phyloP scores from a whole-genome alignment of 1,140 invertebrate species.

The Coelopa frigida region DNA sequence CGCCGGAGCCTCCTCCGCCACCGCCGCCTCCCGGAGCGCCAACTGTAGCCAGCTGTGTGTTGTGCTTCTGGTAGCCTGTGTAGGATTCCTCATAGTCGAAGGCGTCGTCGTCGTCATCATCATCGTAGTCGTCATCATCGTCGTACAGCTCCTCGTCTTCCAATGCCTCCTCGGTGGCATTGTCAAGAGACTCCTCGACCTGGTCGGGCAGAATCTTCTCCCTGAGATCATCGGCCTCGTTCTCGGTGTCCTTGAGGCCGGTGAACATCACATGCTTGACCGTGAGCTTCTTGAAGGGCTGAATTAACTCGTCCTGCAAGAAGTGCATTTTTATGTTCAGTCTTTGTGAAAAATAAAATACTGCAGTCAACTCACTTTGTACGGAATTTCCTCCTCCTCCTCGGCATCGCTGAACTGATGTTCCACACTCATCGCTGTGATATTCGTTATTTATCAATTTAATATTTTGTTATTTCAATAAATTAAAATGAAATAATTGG shows the following conservation, averaged over 20 bases:
- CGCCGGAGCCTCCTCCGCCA: background rate
- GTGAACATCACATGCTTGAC: conserved; percentile 27
- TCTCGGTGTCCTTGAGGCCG: conserved; percentile 20
- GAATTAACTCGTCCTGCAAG: conserved; percentile 24
- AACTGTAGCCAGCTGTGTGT: conserved; percentile 23
- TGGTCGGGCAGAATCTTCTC: conserved; percentile 13
- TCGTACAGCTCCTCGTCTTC: conserved; percentile 26
- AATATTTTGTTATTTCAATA: no score
- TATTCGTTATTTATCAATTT: no score
- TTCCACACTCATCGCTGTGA: conserved; percentile 26
- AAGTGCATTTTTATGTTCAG: background rate
- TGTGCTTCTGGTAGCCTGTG: conserved; percentile 35
- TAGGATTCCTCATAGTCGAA: conserved; percentile 37
- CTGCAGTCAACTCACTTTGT: conserved; percentile 1
- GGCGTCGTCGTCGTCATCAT: conserved; percentile 21
- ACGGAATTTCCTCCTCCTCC: conserved; percentile 25
- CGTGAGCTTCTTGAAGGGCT: conserved; percentile 31
- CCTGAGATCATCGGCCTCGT: conserved; percentile 19
- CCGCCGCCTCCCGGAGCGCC: background rate
- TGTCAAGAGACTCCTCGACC: background rate
- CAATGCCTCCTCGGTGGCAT: conserved; percentile 10
- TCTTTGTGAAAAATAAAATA: background rate
- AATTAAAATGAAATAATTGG: no score
- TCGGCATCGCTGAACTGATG: conserved; percentile 40
- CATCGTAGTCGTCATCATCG: conserved; percentile 20